Conservation (phyloP, 2,888 invertebrate genomes). For the Campoletis raptor region DNA sequence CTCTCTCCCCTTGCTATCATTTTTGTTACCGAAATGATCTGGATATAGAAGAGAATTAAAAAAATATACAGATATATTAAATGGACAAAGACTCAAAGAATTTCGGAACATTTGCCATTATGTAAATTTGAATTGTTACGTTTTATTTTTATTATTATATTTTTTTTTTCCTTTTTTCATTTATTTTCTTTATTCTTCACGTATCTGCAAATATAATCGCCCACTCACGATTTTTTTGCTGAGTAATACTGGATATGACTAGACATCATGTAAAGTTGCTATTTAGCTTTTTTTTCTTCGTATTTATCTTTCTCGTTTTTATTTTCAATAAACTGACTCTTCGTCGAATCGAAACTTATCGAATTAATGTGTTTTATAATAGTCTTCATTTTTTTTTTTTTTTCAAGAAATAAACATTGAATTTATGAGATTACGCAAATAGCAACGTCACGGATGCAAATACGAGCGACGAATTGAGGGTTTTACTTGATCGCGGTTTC, state of each 20-base stretch:
- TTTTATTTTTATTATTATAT: too few relatives aligned
- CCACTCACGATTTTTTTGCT: constrained; percentile 52
- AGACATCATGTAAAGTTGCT: constrained; percentile 81
- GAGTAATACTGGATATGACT: constrained; percentile 80
- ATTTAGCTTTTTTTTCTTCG: constrained; percentile 70
- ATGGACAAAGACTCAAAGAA: constrained; percentile 37
- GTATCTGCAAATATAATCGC: constrained; percentile 30
- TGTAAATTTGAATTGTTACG: constrained; percentile 5
- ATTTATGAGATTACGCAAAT: constrained; percentile 74
- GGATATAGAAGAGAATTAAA: constrained; percentile 21
- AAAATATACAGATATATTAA: constrained; percentile 65
- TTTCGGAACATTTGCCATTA: constrained; percentile 49
- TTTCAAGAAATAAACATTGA: constrained; percentile 54
- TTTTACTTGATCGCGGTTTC: not conserved
- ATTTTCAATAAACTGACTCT: constrained; percentile 22
- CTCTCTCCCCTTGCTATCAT: not conserved
- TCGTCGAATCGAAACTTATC: not conserved
- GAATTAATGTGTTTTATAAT: not conserved
- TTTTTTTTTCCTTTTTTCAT: constrained; percentile 25
- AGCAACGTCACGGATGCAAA: constrained; percentile 78
- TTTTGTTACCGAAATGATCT: not conserved
- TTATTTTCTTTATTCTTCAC: constrained; percentile 32
- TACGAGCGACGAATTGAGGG: constrained; percentile 69
- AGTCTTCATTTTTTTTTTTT: not conserved
- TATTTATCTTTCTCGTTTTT: constrained; percentile 46